Evolutionary conservation across 2,113 vertebrate genomes (phyloP).

Genomic region (Excalfactoria chinensis): DNA sequence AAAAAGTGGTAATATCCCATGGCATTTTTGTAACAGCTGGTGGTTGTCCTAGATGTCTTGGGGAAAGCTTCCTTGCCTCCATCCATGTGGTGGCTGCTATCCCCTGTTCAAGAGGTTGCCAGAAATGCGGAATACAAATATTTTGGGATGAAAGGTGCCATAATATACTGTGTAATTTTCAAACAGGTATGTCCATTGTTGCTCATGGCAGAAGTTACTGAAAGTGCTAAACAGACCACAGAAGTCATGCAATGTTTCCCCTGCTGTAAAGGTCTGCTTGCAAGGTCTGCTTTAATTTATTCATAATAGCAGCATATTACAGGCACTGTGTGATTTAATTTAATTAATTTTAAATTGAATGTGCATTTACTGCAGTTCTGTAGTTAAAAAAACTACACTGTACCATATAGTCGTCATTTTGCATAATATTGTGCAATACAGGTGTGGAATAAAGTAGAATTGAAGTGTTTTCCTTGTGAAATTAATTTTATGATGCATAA

Average conservation of each 20-base stretch:
- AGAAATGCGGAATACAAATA: neutral
- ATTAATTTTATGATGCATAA: constrained; percentile 2
- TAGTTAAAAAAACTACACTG: neutral
- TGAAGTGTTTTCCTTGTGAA: constrained; percentile 22
- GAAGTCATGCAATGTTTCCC: neutral
- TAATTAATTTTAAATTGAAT: neutral
- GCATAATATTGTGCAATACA: neutral
- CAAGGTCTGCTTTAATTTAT: neutral
- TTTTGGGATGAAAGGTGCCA: neutral
- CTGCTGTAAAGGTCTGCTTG: neutral
- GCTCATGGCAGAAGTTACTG: neutral
- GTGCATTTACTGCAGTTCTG: neutral
- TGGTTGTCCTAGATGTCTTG: neutral
- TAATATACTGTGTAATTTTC: neutral
- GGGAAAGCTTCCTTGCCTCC: neutral
- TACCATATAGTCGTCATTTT: neutral
- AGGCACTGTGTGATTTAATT: neutral
- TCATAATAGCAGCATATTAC: neutral
- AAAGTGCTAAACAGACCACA: neutral
- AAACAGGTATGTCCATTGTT: neutral
- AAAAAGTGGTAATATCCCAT: neutral
- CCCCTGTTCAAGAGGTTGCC: neutral
- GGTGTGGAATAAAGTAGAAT: neutral
- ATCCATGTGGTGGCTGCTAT: neutral
- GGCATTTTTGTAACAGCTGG: neutral